Base-by-base conservation (phyloP, 2,888 invertebrate genomes). In the Petrolisthes cinctipes region DNA sequence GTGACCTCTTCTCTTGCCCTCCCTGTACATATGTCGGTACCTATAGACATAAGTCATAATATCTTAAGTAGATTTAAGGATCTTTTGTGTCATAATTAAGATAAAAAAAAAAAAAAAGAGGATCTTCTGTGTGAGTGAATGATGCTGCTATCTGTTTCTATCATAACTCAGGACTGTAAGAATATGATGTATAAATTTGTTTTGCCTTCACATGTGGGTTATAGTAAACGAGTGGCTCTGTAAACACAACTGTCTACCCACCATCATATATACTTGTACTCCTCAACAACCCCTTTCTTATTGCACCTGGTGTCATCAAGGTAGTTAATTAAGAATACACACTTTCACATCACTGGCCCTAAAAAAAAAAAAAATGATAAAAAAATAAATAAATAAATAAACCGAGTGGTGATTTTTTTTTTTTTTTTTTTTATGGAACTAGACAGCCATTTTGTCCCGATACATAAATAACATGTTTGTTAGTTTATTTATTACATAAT, bases 1-100 rank as follows among this genome's bases (percentile, higher is more conserved):
- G 56, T 54, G n/a, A n/a, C 56, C n/a, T 23, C 57, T 80, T 7
- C 54, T 11, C 57, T 66, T 23, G 11, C 23, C 66, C 51, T 14
- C 4, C 57, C 66, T 81, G 81, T 81, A 81, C 37, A 81, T 81
- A 80, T 23, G 51, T 61, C 66, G 81, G 66, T 66, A 5, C 56
- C 20, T 20, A 56, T 23, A n/a, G 5, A n/a, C 23, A 56, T 56
- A 66, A 54, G n/a, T 66, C 20, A 83, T 71, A 73, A 56, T 75
- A 83, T 83, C 14, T 56, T 56, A 14, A 23, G 5, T 83, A 83
- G 73, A 20, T 20, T 73, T 83, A 83, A 83, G 83, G 57, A 57
- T 83, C 81, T 57, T 20, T 20, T 56, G 71, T 73, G 54, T 57
- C 73, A 71, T 75, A 61, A n/a, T n/a, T 23, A 68, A 73, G 73